Base-by-base conservation (phyloP, 2,113 vertebrate species). In the Aphelocoma coerulescens region DNA sequence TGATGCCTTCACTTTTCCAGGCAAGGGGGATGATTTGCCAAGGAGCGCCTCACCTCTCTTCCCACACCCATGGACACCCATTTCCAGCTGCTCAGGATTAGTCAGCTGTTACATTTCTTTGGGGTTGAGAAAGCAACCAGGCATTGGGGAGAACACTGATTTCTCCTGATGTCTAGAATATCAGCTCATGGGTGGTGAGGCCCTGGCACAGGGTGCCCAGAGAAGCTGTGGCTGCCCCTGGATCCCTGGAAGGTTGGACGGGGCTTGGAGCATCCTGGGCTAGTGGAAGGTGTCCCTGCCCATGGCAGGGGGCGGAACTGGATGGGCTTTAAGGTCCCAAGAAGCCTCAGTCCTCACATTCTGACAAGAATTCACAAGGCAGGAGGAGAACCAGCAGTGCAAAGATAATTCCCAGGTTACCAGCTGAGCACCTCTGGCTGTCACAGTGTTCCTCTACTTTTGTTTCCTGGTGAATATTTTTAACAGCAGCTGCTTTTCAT, bases 191-290 rank as follows among this genome's bases (percentile, higher is more conserved):
- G 35, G 17, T 62, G 62, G 11, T 1, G 0, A 76, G 49, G 27
- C 15, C 32, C n/a, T 69, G 63, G 79, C 48, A 49, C 72, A 76
- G 71, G 24, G 3, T 75, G n/a, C 6, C 24, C 46, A 76, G 79
- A 62, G 55, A 41, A 76, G 30, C 79, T 83, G 71, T 32, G 63
- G 48, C 12, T 62, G 55, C 12, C 17, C 12, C 63, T 52, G 46
- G 22, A 89, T 17, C 69, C 33, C 33, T 35, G 21, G 2, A 0
- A 83, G n/a, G 14, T 0, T 76, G 48, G 39, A 74, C 0, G 0
- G 22, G 28, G 8, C 19, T 67, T 24, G 61, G 55, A 68, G n/a
- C 14, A 41, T 0, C 4, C 55, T 55, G 88, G 8, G n/a, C 0
- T 0, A 9, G 14, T 10, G 71, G 11, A 4, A 76, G 4, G 17